Evolutionary conservation across 2,888 invertebrate species (phyloP), one percentile per base, ranked within the genome.

Genomic region (Campoplex nolae): DNA sequence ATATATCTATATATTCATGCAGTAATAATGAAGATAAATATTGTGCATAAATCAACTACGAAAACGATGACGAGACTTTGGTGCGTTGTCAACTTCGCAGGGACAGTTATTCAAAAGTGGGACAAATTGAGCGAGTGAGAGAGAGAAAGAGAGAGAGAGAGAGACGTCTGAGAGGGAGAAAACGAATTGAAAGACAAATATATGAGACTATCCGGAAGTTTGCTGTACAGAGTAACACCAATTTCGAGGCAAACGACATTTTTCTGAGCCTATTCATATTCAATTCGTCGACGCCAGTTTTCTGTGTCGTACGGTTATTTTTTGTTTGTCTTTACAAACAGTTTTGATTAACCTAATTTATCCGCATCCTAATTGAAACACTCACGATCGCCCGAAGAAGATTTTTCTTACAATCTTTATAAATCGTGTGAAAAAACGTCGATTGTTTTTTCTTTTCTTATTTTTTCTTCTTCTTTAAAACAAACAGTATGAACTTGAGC

Each of bases 21-120:
- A 32, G 32, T 62, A 32, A 16, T 32, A 62, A 62, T 62, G 16
- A 62, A 32, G 32, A 62, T 62, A 7, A 9, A 62, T 62, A 16
- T 32, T 6, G 32, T 62, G 32, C 16, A 62, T 16, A 32, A 62
- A 62, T 62, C 32, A 32, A 32, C 62, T 16, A 32, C 62, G 32
- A 32, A 32, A 32, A 62, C 32, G 32, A 62, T 28, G 32, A 62
- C 32, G 62, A 62, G 11, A 4, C 28, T 13, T 28, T 28, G 13
- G 13, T 32, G 16, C 32, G 16, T 16, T 62, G 32, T 62, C 62
- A 62, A 62, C 62, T 62, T 62, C 2, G 62, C 62, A 32, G 32
- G 32, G 62, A 62, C 67, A 67, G 67, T 67, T 42, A 67, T 67
- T 38, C 67, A 42, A 42, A 67, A 67, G 67, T 67, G 67, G 67